Evolutionary conservation across 1,140 invertebrate species (phyloP), one percentile per base, ranked within the genome.

Genomic region (Danaus plexippus): DNA sequence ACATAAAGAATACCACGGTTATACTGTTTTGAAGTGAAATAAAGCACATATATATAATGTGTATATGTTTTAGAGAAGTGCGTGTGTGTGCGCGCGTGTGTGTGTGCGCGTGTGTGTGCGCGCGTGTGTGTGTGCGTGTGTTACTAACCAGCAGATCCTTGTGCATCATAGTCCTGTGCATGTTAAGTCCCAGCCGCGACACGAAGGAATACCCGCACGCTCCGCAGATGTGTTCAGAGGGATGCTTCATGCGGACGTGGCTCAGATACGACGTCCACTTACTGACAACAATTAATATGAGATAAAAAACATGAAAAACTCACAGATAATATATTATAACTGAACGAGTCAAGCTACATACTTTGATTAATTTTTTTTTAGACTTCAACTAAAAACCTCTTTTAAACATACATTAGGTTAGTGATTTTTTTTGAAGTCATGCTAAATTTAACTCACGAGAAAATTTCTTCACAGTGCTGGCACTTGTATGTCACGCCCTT

Each of bases 91-190:
- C 6, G 18, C 6, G 18, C 6, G 18, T 22, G 2, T 22, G 18
- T 22, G 18, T 22, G 18, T 22, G 18, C 6, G 18, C 6, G 18
- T 22, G 18, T 22, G 18, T 22, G 2, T 22, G 18, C 6, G 2
- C 6, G 22, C 7, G 22, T 32, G 2, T 32, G 22, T 32, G 22
- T 32, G 22, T 32, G 22, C 7, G 22, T 32, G 22, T 32, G 22
- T 32, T 4, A 47, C 44, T 57, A 6, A 63, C 57, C 12, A 41
- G n/a, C 1, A 63, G 13, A n/a, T 73, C 68, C 53, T 78, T 78
- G 57, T 85, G 82, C 80, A 83, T 85, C 72, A 80, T 77, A 9
- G 71, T 80, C 13, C 65, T 67, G 64, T 85, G 82, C 79, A 83
- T 82, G 67, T 66, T 60, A 47, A 85, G 76, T 0, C 80, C 82